These are phyloP conservation scores for Ganaspis brasiliensis DNA, from an alignment of 2,888 invertebrate genomes.

Conservation along the genomic window DNA sequence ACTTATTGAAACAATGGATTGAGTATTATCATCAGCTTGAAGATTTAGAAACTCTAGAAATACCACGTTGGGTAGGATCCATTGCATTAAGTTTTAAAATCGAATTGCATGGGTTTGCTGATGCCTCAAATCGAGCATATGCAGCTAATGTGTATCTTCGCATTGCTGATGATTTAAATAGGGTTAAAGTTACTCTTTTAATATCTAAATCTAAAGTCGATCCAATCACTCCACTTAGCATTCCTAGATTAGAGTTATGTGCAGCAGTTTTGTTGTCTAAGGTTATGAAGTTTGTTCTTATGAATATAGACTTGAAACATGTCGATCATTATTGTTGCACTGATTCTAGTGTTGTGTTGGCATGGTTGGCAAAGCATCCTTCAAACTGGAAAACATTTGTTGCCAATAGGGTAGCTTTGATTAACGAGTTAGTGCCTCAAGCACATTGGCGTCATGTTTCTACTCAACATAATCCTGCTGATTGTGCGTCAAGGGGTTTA, in stretches of 20 bases:
- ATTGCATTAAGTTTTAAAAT: not conserved
- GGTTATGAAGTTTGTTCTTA: not conserved
- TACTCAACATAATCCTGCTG: not conserved
- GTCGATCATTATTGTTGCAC: not conserved
- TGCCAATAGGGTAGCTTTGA: slow-evolving; percentile 40
- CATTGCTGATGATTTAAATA: not conserved
- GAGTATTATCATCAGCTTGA: slow-evolving; percentile 2
- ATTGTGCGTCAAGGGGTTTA: too few species aligned
- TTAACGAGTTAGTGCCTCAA: slow-evolving; percentile 6
- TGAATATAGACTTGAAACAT: not conserved
- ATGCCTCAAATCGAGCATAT: slow-evolving; percentile 40
- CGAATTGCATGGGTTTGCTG: slow-evolving; percentile 37
- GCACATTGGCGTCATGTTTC: not conserved
- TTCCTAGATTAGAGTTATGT: not conserved
- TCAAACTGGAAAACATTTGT: slow-evolving; percentile 39
- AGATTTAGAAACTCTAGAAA: not conserved
- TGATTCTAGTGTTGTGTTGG: slow-evolving; percentile 19
- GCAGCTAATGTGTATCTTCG: slow-evolving; percentile 45
- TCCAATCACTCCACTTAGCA: not conserved
- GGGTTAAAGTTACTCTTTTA: not conserved
- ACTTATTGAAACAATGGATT: slow-evolving; percentile 32
- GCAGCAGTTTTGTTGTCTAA: not conserved
- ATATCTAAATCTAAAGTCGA: slow-evolving; percentile 22
- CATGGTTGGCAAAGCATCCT: slow-evolving; percentile 23
- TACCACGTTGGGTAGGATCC: not conserved